Conservation (phyloP, 23 tunicate species). For the Trididemnum clinides region DNA sequence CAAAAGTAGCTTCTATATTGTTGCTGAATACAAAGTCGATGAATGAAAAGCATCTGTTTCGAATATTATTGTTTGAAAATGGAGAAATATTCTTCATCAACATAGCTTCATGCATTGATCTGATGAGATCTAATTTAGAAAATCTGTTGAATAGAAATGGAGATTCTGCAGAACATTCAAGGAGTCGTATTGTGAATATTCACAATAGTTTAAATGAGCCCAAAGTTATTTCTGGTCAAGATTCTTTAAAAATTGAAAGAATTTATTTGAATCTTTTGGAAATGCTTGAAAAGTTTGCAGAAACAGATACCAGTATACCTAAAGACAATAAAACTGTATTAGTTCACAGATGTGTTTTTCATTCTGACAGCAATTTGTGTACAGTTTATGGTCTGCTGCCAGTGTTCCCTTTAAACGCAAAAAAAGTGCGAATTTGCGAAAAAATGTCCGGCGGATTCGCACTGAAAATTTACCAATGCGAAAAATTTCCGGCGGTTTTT, state of each 20-base stretch:
- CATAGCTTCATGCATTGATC: not conserved
- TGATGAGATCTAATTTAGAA: not conserved
- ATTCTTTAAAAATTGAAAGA: no score
- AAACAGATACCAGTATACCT: not conserved
- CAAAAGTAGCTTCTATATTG: not conserved
- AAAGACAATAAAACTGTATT: not conserved
- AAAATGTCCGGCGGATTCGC: no score
- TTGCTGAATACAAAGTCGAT: not conserved
- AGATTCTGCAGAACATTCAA: not conserved
- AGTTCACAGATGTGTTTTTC: not conserved
- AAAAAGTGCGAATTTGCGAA: no score
- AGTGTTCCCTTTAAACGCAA: no score
- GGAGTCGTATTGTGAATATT: not conserved
- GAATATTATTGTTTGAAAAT: not conserved
- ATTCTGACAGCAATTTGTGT: not conserved
- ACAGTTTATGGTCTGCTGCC: conserved; percentile 35
- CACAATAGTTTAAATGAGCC: not conserved
- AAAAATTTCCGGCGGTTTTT: no score
- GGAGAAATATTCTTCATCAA: conserved; percentile 16
- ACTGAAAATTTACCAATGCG: no score
- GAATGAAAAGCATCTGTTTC: not conserved
- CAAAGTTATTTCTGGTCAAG: no score
- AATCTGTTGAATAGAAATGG: not conserved
- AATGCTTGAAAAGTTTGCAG: not conserved
- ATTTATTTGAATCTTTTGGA: not conserved